Evolutionary conservation across 2,113 vertebrate species (phyloP).

Genomic region (Tachysurus fulvidraco): DNA sequence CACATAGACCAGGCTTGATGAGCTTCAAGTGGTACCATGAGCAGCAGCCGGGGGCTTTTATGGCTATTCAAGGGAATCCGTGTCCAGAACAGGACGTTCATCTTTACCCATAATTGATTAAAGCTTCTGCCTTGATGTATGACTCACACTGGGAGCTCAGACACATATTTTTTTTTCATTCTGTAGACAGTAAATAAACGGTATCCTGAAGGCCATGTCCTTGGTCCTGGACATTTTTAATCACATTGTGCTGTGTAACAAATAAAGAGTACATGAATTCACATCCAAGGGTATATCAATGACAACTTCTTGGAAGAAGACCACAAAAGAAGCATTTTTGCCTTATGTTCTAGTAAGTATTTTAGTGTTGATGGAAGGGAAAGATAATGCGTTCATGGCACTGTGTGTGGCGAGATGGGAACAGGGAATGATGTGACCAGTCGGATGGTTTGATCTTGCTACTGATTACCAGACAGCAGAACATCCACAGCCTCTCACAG

Average conservation of each 20-base stretch:
- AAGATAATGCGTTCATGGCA: neutral
- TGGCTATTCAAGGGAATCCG: neutral
- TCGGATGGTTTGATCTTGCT: neutral
- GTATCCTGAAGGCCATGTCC: neutral
- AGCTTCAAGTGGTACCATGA: conserved; percentile 21
- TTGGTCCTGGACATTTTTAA: neutral
- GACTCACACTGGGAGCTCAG: neutral
- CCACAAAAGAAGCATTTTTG: neutral
- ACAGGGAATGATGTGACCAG: neutral
- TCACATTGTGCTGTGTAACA: neutral
- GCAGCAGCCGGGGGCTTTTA: neutral
- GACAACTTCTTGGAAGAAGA: neutral
- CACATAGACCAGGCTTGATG: conserved; percentile 37
- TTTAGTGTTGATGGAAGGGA: neutral
- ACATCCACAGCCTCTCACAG: neutral
- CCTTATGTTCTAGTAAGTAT: neutral
- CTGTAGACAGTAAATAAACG: neutral
- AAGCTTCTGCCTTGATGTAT: neutral
- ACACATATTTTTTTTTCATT: neutral
- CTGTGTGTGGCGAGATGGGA: neutral
- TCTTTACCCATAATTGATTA: neutral
- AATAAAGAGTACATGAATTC: neutral
- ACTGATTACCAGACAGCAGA: neutral
- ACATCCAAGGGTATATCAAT: neutral
- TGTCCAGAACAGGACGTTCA: conserved; percentile 6